These are phyloP conservation scores for Microtus pennsylvanicus DNA, from an alignment of 2,113 vertebrate species.

Conservation along the genomic window DNA sequence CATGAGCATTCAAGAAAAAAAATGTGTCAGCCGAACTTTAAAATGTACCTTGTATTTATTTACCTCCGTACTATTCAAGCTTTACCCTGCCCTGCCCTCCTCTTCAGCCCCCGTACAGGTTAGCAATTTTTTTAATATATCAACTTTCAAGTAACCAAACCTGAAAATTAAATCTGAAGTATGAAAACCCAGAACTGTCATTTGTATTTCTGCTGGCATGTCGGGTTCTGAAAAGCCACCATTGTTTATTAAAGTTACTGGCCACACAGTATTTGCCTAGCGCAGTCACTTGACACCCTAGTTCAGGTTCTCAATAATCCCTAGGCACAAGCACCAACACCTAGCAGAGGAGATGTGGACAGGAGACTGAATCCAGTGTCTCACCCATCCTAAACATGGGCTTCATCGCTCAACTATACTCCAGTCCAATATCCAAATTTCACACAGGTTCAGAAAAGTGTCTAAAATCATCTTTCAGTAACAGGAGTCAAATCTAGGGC, in stretches of 20 bases:
- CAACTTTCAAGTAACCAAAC: not conserved
- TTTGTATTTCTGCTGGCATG: conserved; percentile 34
- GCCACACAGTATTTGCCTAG: conserved; percentile 6
- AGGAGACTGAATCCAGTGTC: not conserved
- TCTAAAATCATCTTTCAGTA: not conserved
- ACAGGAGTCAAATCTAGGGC: conserved; percentile 33
- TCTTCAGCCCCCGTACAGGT: not conserved
- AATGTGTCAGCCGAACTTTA: not conserved
- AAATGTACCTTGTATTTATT: conserved; percentile 27
- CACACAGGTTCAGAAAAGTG: conserved; percentile 37
- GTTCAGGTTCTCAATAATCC: conserved; percentile 48
- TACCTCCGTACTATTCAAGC: not conserved
- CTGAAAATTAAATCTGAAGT: conserved; percentile 44
- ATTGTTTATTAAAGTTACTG: conserved; percentile 8
- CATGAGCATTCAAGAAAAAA: not conserved
- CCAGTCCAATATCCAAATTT: not conserved
- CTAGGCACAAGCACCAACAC: not conserved
- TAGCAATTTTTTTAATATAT: not conserved
- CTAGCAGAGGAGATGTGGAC: not conserved
- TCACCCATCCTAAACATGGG: not conserved
- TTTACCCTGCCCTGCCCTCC: not conserved
- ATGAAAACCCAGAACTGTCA: conserved; percentile 53
- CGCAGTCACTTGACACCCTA: conserved; percentile 9
- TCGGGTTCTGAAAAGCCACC: not conserved
- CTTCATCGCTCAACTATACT: not conserved